Conservation (phyloP, 2,797 vertebrate species). For the Myoxocephalus aenaeus region DNA sequence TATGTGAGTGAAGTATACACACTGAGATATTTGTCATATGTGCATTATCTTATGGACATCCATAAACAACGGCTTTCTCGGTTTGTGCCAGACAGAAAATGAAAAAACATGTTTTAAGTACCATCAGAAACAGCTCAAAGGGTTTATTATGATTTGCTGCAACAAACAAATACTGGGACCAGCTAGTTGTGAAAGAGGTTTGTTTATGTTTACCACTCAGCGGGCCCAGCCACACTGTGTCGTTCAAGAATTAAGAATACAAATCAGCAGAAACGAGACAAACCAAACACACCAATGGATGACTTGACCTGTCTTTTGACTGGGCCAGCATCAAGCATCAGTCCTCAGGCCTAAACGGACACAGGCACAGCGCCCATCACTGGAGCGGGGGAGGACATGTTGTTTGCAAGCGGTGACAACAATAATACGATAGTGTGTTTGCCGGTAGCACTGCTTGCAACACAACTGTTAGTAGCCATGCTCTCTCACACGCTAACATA, state of each 20-base stretch:
- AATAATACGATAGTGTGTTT: neutral
- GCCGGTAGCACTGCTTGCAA: constrained; percentile 7
- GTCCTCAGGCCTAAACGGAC: constrained; percentile 4
- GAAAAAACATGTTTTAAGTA: neutral
- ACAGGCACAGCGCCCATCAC: neutral
- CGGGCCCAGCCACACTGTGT: neutral
- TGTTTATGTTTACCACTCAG: neutral
- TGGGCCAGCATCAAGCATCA: neutral
- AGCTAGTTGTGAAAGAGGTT: neutral
- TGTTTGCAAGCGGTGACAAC: neutral
- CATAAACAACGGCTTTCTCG: neutral
- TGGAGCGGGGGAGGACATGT: neutral
- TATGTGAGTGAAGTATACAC: neutral
- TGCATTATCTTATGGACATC: neutral
- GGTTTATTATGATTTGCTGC: neutral
- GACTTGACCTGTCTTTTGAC: neutral
- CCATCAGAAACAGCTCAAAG: neutral
- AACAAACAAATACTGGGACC: neutral
- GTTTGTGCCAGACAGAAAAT: neutral
- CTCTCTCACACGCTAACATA: constrained; percentile 35
- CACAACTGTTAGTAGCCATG: constrained; percentile 10
- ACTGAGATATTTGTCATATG: neutral
- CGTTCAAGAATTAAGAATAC: neutral
- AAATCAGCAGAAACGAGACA: neutral
- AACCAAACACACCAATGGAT: neutral